Evolutionary conservation across 2,888 invertebrate species (phyloP), one percentile per base, ranked within the genome.

Genomic region (Volucella zonaria): DNA sequence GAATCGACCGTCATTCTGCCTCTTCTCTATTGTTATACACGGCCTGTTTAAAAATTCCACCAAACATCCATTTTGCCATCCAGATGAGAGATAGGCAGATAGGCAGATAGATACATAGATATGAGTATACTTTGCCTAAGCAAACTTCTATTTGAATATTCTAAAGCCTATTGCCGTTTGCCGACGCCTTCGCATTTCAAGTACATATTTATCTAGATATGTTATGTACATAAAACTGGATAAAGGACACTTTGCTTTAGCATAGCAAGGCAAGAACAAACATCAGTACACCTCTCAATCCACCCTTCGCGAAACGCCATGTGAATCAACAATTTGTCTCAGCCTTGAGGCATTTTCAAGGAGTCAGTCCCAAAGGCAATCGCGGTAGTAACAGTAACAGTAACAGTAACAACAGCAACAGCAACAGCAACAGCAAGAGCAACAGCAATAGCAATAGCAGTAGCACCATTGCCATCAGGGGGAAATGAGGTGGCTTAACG

Each of bases 281-380:
- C 59, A 51, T 23, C 54, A 47, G 15, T 14, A 8, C 45, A 0
- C 18, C 61, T 52, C 4, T 43, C n/a, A 10, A 31, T 31, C 52
- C 67, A 23, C 38, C 10, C 59, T 73, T 14, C 52, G n/a, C 42
- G 14, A 38, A n/a, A 40, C 38, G 18, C 43, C 49, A 61, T 67
- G 42, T 62, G 81, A 85, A 85, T 85, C 85, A 85, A 85, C 85
- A 85, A 85, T 85, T 85, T 85, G 85, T 77, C 6, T 31, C 81
- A 85, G 81, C 85, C 85, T 85, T 85, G 85, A 81, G 76, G 76
- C 76, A 71, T 73, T 81, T 31, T 81, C 76, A 81, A 85, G 76
- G 85, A 77, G 71, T 51, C 61, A 59, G 64, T 15, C 40, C 61
- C 62, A 62, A 47, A 18, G 9, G 12, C 49, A 49, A 49, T 42